A percentile compares a stretch with the other conserved stretches of the same genome.
Conservation (phyloP, 2,113 vertebrate genomes). For the Panthera tigris region DNA sequence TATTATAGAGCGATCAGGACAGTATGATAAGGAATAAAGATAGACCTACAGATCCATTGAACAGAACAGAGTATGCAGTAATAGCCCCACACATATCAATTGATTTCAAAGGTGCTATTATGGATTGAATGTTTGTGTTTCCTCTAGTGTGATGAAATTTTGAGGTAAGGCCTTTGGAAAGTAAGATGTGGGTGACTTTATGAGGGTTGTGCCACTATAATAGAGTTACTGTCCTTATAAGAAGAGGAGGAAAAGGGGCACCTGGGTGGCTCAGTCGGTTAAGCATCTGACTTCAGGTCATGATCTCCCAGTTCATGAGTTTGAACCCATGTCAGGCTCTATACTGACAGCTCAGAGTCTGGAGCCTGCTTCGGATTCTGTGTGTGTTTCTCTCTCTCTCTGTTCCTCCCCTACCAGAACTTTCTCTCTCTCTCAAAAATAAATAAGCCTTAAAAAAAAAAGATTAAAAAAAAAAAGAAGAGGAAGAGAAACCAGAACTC, state of each 20-base stretch:
- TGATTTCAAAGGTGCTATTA: not conserved
- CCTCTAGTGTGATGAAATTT: not conserved
- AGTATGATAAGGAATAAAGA: not conserved
- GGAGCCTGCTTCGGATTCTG: too few relatives aligned
- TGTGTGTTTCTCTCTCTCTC: too few relatives aligned
- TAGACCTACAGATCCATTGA: not conserved
- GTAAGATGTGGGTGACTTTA: not conserved
- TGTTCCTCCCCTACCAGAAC: too few relatives aligned
- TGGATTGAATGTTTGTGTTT: not conserved
- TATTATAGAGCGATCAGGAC: not conserved
- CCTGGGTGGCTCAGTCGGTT: too few relatives aligned
- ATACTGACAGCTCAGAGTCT: too few relatives aligned
- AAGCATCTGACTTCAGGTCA: too few relatives aligned
- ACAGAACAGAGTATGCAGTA: not conserved
- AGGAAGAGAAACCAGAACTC: not conserved
- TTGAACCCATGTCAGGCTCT: too few relatives aligned
- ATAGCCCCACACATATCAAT: not conserved
- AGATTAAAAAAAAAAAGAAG: not conserved
- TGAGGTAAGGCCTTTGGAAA: not conserved
- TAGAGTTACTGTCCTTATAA: not conserved
- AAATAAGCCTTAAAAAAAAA: too few relatives aligned
- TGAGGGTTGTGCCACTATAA: not conserved
- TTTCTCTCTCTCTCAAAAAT: too few relatives aligned
- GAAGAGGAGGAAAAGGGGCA: not conserved
- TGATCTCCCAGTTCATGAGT: too few relatives aligned